These are phyloP conservation scores for Henricia sp. DNA, from an alignment of 53 echinoderm and acorn worm species.

Conservation along the genomic window DNA sequence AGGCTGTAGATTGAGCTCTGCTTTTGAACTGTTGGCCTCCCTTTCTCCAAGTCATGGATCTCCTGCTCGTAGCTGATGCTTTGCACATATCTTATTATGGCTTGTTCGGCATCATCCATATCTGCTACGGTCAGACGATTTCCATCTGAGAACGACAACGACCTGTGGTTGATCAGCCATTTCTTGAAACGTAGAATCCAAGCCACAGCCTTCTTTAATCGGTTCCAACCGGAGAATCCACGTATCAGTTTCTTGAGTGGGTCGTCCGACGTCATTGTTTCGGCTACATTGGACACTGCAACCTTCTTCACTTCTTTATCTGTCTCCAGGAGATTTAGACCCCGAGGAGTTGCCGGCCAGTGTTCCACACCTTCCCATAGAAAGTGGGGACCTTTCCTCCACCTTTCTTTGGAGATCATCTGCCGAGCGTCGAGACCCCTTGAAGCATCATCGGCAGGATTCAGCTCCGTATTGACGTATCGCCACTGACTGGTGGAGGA, in stretches of 20 bases:
- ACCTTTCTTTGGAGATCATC: background rate
- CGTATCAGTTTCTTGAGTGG: background rate
- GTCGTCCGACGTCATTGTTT: background rate
- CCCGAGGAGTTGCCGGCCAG: background rate
- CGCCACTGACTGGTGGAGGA: too few relatives aligned
- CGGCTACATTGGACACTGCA: background rate
- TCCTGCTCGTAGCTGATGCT: background rate
- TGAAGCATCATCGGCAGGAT: constrained; percentile 53
- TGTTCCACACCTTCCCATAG: background rate
- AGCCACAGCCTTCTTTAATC: constrained; percentile 1
- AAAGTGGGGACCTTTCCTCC: background rate
- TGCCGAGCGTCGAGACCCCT: background rate
- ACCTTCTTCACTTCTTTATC: too few relatives aligned
- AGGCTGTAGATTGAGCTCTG: background rate
- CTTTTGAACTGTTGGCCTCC: background rate
- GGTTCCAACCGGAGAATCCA: background rate
- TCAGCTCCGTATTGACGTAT: constrained; percentile 18
- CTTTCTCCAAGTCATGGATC: background rate
- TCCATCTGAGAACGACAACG: too few relatives aligned
- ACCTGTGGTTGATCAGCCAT: too few relatives aligned
- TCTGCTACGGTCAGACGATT: too few relatives aligned
- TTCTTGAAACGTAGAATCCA: too few relatives aligned
- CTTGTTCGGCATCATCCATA: too few relatives aligned
- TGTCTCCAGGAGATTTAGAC: background rate
- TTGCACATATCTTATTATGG: background rate